These are phyloP conservation scores for Papilio demoleus DNA, from an alignment of 2,888 invertebrate species.

Conservation along the genomic window DNA sequence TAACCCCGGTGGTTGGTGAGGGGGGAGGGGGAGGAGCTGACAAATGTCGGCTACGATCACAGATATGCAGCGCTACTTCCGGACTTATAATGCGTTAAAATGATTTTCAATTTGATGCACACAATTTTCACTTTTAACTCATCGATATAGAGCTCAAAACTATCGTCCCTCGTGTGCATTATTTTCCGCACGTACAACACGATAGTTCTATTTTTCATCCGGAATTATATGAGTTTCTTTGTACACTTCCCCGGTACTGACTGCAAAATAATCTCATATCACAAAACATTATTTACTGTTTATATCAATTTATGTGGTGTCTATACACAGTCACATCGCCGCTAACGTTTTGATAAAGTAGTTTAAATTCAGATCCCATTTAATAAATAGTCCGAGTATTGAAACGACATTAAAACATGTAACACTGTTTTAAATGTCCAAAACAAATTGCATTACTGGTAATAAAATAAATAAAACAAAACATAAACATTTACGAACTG, in stretches of 20 bases:
- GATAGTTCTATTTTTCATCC: constrained; percentile 23
- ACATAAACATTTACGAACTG: no score
- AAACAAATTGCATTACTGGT: no score
- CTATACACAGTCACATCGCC: no score
- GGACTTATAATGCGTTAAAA: constrained; percentile 20
- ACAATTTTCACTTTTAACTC: neutral
- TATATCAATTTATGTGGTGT: no score
- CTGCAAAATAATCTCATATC: constrained; percentile 3
- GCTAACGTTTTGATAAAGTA: no score
- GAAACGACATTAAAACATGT: no score
- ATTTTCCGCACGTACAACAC: constrained; percentile 20
- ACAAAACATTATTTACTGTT: neutral
- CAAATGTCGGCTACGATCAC: constrained; percentile 16
- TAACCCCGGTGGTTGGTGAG: no score
- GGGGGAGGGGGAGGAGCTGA: neutral
- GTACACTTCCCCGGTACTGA: neutral
- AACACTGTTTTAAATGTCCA: no score
- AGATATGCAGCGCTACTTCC: constrained; percentile 12
- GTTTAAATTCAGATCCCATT: no score
- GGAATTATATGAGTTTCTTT: constrained; percentile 27
- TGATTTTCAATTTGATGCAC: neutral
- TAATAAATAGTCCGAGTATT: no score
- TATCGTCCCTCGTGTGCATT: neutral
- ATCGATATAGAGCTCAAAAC: neutral
- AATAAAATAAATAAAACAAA: no score